Percentiles rank a stretch among this genome's conserved stretches.
Evolutionary conservation across 2,113 vertebrate genomes (phyloP).

Genomic region (Eurystomus gularis): DNA sequence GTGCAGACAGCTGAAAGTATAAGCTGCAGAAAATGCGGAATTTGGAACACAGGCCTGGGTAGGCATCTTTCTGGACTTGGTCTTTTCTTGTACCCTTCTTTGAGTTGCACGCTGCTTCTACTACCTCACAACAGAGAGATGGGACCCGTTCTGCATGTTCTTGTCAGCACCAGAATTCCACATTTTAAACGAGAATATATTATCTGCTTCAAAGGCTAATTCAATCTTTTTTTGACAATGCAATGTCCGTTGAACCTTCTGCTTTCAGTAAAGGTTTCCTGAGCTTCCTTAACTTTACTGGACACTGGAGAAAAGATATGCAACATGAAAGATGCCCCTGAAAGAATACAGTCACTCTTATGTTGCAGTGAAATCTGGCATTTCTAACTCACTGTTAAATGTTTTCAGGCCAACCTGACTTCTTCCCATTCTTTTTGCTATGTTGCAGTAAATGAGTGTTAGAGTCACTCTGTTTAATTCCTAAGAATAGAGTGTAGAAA

Average conservation of each 20-base stretch:
- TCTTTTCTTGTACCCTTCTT: not conserved
- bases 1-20: not conserved
- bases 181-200: not conserved
- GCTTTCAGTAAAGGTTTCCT: not conserved
- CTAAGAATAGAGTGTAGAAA: not conserved
- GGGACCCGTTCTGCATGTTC: not conserved
- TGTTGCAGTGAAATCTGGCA: not conserved
- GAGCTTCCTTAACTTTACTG: not conserved
- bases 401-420: not conserved
- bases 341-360: not conserved
- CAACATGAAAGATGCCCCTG: accelerated
- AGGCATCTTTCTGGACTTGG: not conserved
- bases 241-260: not conserved
- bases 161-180: not conserved
- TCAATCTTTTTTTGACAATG: not conserved
- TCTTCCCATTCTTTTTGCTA: not conserved
- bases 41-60: not conserved
- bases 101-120: not conserved
- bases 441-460: accelerated
- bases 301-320: not conserved
- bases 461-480: not conserved
- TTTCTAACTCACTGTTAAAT: not conserved
- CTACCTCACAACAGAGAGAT: not conserved
- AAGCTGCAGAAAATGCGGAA: not conserved
- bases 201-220: not conserved